Evolutionary conservation across 2,888 invertebrate species (phyloP).

Genomic region (Heterodera filipjevi): DNA sequence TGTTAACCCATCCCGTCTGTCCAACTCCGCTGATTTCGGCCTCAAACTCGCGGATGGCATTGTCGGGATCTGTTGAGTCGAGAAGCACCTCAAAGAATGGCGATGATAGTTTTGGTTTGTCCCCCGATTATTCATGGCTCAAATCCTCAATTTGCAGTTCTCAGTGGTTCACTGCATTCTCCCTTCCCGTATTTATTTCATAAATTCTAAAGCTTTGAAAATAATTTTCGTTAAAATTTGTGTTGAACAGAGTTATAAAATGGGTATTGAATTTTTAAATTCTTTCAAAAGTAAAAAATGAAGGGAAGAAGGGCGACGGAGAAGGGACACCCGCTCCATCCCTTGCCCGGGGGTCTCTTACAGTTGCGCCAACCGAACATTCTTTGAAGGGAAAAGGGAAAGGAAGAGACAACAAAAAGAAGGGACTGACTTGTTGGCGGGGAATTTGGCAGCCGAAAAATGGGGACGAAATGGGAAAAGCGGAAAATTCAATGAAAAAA

Average conservation of each 20-base stretch:
- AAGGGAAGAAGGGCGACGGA: no score
- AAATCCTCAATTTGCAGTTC: no score
- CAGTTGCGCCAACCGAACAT: conserved; percentile 76
- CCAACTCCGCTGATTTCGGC: conserved; percentile 51
- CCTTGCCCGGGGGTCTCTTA: not conserved
- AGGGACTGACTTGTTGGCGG: conserved; percentile 79
- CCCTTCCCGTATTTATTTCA: no score
- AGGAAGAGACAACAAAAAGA: not conserved
- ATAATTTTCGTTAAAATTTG: no score
- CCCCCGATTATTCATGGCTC: no score
- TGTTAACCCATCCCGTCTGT: conserved; percentile 62
- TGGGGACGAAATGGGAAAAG: not conserved
- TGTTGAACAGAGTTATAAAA: no score
- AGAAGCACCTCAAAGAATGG: conserved; percentile 46
- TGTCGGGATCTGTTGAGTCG: conserved; percentile 61
- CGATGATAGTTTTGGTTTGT: not conserved
- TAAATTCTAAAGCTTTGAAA: no score
- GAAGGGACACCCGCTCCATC: no score
- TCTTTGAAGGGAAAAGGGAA: conserved; percentile 67
- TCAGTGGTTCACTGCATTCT: no score
- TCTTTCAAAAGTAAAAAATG: no score
- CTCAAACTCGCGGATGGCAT: conserved; percentile 40
- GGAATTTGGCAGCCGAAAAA: conserved; percentile 82
- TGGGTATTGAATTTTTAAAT: no score
- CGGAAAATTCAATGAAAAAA: no score